Percentiles rank a stretch among this genome's conserved stretches.
phyloP scores from a whole-genome alignment of 1,140 invertebrate species.

The Formica selysi region DNA sequence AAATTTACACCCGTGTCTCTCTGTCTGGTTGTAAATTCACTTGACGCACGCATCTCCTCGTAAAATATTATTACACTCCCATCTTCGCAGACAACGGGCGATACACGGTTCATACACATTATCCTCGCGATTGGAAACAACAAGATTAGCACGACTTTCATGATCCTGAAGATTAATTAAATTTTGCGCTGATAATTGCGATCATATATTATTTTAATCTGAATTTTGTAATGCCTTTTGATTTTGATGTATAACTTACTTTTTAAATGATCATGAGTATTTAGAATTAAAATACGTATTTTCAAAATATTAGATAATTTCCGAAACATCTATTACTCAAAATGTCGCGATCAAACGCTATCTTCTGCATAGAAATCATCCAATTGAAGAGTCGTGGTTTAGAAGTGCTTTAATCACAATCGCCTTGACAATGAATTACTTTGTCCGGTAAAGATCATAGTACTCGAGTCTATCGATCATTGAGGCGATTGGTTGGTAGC shows the following conservation, averaged over 20 bases:
- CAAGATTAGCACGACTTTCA: slow-evolving; percentile 18
- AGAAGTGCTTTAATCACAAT: neutral
- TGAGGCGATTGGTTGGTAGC: neutral
- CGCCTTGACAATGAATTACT: neutral
- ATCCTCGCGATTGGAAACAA: slow-evolving; percentile 12
- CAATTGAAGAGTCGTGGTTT: neutral
- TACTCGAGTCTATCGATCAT: slow-evolving; percentile 15
- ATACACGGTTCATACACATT: slow-evolving; percentile 11
- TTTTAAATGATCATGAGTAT: neutral
- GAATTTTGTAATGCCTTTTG: neutral
- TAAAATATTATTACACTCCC: slow-evolving; percentile 15
- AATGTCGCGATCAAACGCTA: neutral
- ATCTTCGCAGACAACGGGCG: slow-evolving; percentile 14
- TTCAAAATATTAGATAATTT: neutral
- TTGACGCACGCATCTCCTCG: neutral
- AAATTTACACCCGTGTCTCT: slow-evolving; percentile 29
- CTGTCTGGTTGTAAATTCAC: slow-evolving; percentile 13
- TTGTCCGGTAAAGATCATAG: slow-evolving; percentile 3
- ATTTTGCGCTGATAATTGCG: neutral
- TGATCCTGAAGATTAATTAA: slow-evolving; percentile 44
- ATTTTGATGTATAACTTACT: neutral
- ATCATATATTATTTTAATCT: neutral
- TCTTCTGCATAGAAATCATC: neutral
- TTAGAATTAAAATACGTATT: neutral
- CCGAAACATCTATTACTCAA: neutral